Evolutionary conservation across 1,140 invertebrate species (phyloP), one percentile per base, ranked within the genome.

Genomic region (Metopolophium dirhodum): DNA sequence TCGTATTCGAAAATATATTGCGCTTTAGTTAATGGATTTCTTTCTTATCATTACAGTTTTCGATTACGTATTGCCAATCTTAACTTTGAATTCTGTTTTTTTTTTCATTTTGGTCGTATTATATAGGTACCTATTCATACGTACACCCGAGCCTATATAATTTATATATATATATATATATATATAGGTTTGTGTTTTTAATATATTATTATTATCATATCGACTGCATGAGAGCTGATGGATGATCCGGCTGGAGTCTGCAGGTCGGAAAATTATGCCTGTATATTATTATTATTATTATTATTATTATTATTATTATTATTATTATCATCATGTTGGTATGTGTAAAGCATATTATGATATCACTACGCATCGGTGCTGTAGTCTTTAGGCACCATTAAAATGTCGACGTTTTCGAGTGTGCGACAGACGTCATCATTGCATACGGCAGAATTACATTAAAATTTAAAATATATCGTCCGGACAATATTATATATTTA

Each of bases 1-100:
- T 51, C 51, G 37, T 51, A 88, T 23, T 51, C 47, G 86, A 88
- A 88, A 88, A 88, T 51, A 51, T 87, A 87, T 87, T 87, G 86
- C 47, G 14, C 30, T 88, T n/a, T 88, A 87, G 86, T 49, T 88
- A 88, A 51, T 88, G 47, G 86, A 35, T 51, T 88, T 88, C n/a
- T 88, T 88, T 88, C 61, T 88, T 35, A 22, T 88, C n/a, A 7
- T 49, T 87, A 20, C 9, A 35, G 86, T 88, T 54, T 88, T 51
- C 47, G 47, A 88, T n/a, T 35, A 51, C 47, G 47, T 35, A 88
- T 88, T 51, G 30, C 30, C 47, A 41, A 88, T 88, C 51, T 88
- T 35, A 51, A 54, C 47, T 51, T 88, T 51, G n/a, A 35, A 51
- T 35, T 49, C 23, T 11, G 7, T 45, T 85, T 85, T 45, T 85